Evolutionary conservation across 1,140 invertebrate species (phyloP), one percentile per base, ranked within the genome.

Genomic region (Neodiprion lecontei): DNA sequence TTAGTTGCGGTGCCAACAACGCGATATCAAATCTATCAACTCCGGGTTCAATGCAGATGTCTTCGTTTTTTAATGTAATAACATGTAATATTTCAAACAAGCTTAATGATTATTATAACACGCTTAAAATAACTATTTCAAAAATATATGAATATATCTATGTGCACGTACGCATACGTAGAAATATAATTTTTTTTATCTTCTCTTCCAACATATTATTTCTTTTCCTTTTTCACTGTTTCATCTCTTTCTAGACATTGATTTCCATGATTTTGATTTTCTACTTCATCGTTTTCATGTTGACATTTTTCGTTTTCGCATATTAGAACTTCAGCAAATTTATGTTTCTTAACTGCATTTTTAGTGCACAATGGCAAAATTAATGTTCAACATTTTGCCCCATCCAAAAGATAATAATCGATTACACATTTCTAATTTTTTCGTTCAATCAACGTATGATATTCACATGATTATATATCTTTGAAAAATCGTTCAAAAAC

Each of bases 41-140:
- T 1, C 70, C n/a, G 48, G 70, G 70, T 7, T 71, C 70, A 71
- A 71, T 71, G 10, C 17, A 49, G 70, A 47, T 17, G 21, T 49
- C 17, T 61, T 61, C 11, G 11, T 61, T 47, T 75, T 72, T 21
- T 40, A 40, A 53, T 65, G 47, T 76, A 71, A 71, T 40, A 71
- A 23, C 23, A 23, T 61, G 11, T 61, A 71, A 53, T 17, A 69
- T 65, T 72, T 70, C 74, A 77, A 69, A 75, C 73, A 75, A 72
- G 73, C 67, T 50, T 72, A 21, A 48, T 53, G 21, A 72, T 72
- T 72, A 12, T 47, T 72, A 71, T 71, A 71, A 71, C 48, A 48
- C 74, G 72, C 47, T 70, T 77, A 74, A 69, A 77, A 77, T 77
- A 75, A 70, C n/a, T 50, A 61, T 70, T 49, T 66, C 47, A 48